phyloP scores from a whole-genome alignment of 2,888 invertebrate genomes.

The Microctonus brassicae region DNA sequence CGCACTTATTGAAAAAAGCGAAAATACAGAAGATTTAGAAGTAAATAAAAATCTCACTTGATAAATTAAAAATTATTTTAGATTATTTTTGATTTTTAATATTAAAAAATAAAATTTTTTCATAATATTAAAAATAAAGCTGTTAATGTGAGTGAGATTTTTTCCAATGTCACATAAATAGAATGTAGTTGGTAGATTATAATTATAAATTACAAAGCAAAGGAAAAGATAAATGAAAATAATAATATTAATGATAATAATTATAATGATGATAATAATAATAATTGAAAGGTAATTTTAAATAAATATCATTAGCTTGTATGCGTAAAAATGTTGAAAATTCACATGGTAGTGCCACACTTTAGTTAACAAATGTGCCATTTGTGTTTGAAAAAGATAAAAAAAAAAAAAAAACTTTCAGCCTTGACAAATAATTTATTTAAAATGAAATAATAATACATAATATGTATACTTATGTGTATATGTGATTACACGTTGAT shows the following conservation, averaged over 20 bases:
- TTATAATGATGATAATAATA: too few species aligned
- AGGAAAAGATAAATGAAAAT: constrained; percentile 30
- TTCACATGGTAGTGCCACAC: constrained; percentile 32
- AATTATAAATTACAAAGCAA: constrained; percentile 24
- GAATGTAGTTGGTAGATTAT: constrained; percentile 32
- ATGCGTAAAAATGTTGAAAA: constrained; percentile 38
- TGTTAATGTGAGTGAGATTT: constrained; percentile 18
- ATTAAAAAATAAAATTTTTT: too few species aligned
- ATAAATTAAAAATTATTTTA: background rate
- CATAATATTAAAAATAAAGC: constrained; percentile 23
- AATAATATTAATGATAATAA: too few species aligned
- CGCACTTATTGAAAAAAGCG: constrained; percentile 29
- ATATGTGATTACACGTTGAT: background rate
- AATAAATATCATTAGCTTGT: constrained; percentile 43
- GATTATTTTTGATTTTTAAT: too few species aligned
- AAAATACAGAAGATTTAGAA: constrained; percentile 18
- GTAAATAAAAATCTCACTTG: constrained; percentile 27
- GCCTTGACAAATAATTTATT: constrained; percentile 4
- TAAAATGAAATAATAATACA: background rate
- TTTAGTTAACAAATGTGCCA: constrained; percentile 43
- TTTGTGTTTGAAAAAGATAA: constrained; percentile 26
- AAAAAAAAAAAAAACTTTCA: constrained; percentile 27
- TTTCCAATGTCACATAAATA: constrained; percentile 4
- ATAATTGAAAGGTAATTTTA: constrained; percentile 30
- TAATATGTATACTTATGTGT: background rate